phyloP scores from a whole-genome alignment of 2,797 vertebrate species.

The Syndactyla subalaris region DNA sequence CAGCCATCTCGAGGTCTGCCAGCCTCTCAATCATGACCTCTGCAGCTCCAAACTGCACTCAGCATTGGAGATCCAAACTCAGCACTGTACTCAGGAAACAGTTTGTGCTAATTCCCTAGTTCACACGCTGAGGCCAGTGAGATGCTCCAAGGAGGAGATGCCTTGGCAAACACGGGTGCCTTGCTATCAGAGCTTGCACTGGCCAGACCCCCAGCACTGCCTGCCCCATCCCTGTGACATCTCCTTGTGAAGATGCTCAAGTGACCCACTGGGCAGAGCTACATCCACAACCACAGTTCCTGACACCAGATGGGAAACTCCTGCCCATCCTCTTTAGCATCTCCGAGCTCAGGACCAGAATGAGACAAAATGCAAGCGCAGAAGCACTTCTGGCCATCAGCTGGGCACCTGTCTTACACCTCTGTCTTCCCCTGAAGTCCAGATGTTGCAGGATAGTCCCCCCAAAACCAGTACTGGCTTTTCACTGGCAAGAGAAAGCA shows the following conservation, averaged over 20 bases:
- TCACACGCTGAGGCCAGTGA: neutral
- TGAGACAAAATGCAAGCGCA: neutral
- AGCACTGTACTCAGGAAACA: neutral
- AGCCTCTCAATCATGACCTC: neutral
- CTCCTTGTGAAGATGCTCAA: neutral
- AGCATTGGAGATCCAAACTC: neutral
- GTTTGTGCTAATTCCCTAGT: neutral
- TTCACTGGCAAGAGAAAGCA: neutral
- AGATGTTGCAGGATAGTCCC: neutral
- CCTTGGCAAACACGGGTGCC: fast-evolving
- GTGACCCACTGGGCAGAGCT: neutral
- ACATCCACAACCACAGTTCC: neutral
- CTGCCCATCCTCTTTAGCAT: neutral
- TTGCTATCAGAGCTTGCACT: neutral
- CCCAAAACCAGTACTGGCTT: neutral
- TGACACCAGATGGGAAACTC: neutral
- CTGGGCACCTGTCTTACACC: fast-evolving
- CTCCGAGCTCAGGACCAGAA: neutral
- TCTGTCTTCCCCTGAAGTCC: neutral
- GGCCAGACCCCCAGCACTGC: neutral
- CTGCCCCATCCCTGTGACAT: neutral
- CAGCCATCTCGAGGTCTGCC: neutral
- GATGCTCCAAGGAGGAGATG: neutral
- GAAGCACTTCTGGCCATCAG: neutral
- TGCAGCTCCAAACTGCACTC: neutral